Percentiles rank a stretch among this genome's conserved stretches.
These are phyloP conservation scores for Ursus arctos DNA, from an alignment of 2,113 vertebrate species.

Conservation along the genomic window DNA sequence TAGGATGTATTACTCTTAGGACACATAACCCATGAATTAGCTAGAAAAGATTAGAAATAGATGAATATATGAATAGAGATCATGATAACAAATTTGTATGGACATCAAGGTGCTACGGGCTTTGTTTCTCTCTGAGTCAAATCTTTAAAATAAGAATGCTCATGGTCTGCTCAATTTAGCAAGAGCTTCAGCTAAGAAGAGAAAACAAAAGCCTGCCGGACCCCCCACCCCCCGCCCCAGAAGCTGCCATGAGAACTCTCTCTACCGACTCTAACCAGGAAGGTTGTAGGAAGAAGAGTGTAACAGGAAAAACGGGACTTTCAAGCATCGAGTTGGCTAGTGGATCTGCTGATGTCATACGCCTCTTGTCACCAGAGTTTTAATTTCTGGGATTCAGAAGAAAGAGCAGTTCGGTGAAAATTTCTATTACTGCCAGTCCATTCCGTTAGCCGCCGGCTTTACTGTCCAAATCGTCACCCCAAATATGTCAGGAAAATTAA, in stretches of 20 bases:
- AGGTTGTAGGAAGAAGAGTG: background rate
- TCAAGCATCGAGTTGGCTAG: background rate
- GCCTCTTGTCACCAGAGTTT: background rate
- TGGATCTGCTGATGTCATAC: background rate
- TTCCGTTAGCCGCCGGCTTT: background rate
- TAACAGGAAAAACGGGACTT: background rate
- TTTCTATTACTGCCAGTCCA: background rate
- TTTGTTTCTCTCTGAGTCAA: background rate
- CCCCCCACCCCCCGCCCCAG: background rate
- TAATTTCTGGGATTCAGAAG: conserved; percentile 2
- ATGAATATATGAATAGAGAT: background rate
- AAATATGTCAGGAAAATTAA: conserved; percentile 69
- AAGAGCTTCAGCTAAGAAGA: background rate
- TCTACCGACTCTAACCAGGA: background rate
- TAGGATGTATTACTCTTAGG: background rate
- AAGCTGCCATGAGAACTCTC: background rate
- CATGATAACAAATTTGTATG: background rate
- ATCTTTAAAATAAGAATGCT: background rate
- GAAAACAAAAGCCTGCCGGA: background rate
- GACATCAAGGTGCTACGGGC: background rate
- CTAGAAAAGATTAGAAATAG: conserved; percentile 10
- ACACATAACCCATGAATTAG: background rate
- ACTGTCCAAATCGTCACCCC: conserved; percentile 56
- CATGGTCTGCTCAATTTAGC: background rate
- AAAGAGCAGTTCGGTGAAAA: background rate